Evolutionary conservation across 2,888 invertebrate species (phyloP).

Genomic region (Drosophila differens): DNA sequence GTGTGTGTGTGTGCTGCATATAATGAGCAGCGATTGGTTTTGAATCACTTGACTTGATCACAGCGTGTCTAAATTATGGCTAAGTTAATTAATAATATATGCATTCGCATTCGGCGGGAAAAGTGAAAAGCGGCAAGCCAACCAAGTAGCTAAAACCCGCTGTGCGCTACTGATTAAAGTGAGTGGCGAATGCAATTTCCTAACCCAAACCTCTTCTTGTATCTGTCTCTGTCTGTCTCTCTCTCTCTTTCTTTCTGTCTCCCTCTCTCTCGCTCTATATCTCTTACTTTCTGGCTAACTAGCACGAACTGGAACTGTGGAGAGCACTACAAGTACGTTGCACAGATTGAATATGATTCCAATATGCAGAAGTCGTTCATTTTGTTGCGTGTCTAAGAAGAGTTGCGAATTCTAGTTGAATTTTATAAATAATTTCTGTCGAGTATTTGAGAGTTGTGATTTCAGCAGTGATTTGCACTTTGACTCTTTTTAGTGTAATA

Average conservation of each 20-base stretch:
- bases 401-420: not conserved
- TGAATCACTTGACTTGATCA: constrained; percentile 35
- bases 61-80: constrained; percentile 60
- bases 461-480: not conserved
- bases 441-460: not conserved
- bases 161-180: constrained; percentile 53
- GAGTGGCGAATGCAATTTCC: constrained; percentile 39
- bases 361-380: constrained; percentile 7
- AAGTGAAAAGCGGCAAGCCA: constrained; percentile 36
- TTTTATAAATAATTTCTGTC: not conserved
- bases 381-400: constrained; percentile 19
- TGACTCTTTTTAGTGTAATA: not conserved
- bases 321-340: constrained; percentile 91
- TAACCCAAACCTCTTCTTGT: constrained; percentile 16
- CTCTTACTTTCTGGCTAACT: constrained; percentile 19
- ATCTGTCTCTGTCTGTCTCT: not conserved
- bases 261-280: not conserved
- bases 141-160: constrained; percentile 25
- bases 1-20: constrained; percentile 23
- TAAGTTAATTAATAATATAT: constrained; percentile 69
- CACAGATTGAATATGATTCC: constrained; percentile 5
- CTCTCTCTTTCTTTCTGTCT: not conserved
- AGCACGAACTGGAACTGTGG: constrained; percentile 90
- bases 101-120: constrained; percentile 22
- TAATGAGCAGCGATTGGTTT: constrained; percentile 47